Percentiles rank a stretch among this genome's conserved stretches.
Evolutionary conservation across 2,797 vertebrate genomes (phyloP).

Genomic region (Cossypha dichroa): DNA sequence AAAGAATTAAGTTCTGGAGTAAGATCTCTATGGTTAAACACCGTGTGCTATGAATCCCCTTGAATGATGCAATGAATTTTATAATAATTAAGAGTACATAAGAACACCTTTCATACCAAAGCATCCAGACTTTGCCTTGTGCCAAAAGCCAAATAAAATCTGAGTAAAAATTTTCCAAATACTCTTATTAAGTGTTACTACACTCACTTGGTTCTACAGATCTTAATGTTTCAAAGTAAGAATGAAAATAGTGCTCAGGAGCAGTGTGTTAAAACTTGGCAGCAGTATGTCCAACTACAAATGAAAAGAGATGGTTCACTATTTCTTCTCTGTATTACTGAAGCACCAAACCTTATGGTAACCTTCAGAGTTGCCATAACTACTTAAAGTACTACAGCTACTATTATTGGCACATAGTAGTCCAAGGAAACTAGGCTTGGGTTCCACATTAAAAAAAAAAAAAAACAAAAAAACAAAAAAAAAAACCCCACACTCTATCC

Average conservation of each 20-base stretch:
- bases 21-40: neutral
- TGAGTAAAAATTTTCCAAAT: neutral
- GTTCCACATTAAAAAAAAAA: neutral
- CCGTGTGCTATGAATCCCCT: neutral
- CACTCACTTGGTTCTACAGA: neutral
- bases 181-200: neutral
- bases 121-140: neutral
- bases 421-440: neutral
- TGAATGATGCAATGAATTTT: neutral
- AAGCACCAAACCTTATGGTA: neutral
- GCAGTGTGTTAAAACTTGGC: neutral
- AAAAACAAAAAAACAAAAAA: too few species aligned
- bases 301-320: neutral
- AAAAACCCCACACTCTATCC: too few species aligned
- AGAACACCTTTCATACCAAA: neutral
- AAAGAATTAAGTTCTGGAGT: neutral
- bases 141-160: neutral
- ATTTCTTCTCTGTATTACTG: neutral
- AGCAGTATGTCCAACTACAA: neutral
- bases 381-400: neutral
- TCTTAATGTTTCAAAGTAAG: neutral
- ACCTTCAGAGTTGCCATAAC: neutral
- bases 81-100: neutral
- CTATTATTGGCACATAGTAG: neutral
- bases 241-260: neutral